Percentiles rank a stretch among this genome's conserved stretches.
phyloP scores from a whole-genome alignment of 2,888 invertebrate genomes.

The Xestia rhomboidea region DNA sequence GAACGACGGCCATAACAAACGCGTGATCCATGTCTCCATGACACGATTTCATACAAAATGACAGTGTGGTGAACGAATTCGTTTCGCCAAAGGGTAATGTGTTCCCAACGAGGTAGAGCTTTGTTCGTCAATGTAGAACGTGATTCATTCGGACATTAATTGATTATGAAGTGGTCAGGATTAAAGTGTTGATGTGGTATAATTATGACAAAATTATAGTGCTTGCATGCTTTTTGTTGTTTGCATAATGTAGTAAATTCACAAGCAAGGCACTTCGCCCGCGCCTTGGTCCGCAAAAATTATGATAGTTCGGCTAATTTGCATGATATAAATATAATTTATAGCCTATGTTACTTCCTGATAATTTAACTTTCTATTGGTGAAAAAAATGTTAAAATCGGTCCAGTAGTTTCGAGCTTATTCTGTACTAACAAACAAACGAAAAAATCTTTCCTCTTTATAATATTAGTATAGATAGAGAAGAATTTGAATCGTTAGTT shows the following conservation, averaged over 20 bases:
- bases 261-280: too few species aligned
- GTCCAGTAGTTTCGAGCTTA: too few species aligned
- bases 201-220: constrained; percentile 19
- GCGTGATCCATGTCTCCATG: constrained; percentile 61
- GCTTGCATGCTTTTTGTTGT: constrained; percentile 1
- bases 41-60: constrained; percentile 55
- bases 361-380: too few species aligned
- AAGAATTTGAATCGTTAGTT: neutral
- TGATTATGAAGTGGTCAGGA: constrained; percentile 36
- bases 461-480: too few species aligned
- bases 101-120: constrained; percentile 43
- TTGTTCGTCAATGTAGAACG: constrained; percentile 33
- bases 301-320: too few species aligned
- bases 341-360: too few species aligned
- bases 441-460: too few species aligned
- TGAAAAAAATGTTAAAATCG: too few species aligned
- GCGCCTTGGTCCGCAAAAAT: too few species aligned
- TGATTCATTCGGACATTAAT: constrained; percentile 46
- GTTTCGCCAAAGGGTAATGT: constrained; percentile 51
- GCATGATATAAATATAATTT: too few species aligned
- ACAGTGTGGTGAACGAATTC: constrained; percentile 58
- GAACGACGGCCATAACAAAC: constrained; percentile 43
- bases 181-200: constrained; percentile 37
- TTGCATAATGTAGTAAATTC: constrained; percentile 3
- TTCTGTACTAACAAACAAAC: too few species aligned